Evolutionary conservation across 1,140 invertebrate species (phyloP), one percentile per base, ranked within the genome.

Genomic region (Sinonovacula constricta): DNA sequence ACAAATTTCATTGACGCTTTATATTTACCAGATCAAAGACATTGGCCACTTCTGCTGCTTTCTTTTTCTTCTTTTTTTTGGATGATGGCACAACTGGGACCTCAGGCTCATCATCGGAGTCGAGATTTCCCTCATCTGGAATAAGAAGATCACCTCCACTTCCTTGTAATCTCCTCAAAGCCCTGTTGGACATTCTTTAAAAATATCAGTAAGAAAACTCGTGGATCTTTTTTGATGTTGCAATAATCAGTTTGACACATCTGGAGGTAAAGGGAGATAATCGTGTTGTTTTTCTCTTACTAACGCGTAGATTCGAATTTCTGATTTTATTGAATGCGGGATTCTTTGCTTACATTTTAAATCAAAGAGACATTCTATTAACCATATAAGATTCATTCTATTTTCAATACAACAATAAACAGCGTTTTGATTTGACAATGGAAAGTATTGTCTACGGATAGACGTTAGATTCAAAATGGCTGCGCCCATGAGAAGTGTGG

Each of bases 11-110:
- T 74, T 51, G 26, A 39, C 45, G 30, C 66, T 67, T 70, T 63
- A 36, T 63, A 51, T 88, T 91, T 91, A 93, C 94, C 92, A 94
- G 89, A 90, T 94, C 93, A 86, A 94, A 94, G 81, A 93, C 90
- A 88, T 94, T 94, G 24, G 92, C 90, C 3, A 76, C 72, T 14
- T 51, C 36, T 45, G 49, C 39, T 54, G 63, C 65, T 36, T 63
- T 65, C 60, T 76, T 76, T 33, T 65, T 63, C 51, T 67, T 66
- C 5, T 31, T 74, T 67, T 76, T 76, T 22, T 51, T 65, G 30
- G 15, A 3, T 22, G 7, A 36, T 39, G 59, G 24, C 34, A 24
- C n/a, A 36, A 10, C 4, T 3, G 1, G 15, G 4, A 39, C 51
- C 53, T 54, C 71, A 53, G 59, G 10, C 22, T 76, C 72, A 15